Percentiles rank a stretch among this genome's conserved stretches.
Evolutionary conservation across 2,888 invertebrate species (phyloP).

Genomic region (Stenurella melanura): DNA sequence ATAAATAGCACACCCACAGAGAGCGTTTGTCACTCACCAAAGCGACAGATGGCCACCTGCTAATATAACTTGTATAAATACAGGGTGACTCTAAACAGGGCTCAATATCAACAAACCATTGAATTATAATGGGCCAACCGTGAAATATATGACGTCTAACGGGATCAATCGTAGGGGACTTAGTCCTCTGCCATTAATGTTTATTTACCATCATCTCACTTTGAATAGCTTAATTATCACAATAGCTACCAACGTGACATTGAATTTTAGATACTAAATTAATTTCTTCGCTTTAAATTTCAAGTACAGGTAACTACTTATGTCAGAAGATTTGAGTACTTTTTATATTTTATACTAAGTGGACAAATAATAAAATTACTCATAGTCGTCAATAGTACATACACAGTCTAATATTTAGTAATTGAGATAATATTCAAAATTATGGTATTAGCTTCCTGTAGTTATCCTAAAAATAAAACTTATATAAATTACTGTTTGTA

Average conservation of each 20-base stretch:
- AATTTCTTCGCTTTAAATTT: background rate
- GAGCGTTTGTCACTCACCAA: constrained; percentile 50
- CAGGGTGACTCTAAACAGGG: constrained; percentile 62
- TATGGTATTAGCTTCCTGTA: too few relatives aligned
- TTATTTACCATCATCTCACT: constrained; percentile 44
- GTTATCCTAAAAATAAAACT: too few relatives aligned
- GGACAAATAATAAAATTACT: background rate
- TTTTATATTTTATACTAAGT: background rate
- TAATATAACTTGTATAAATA: constrained; percentile 66
- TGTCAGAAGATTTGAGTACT: background rate
- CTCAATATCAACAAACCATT: constrained; percentile 67
- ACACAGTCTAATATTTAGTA: too few relatives aligned
- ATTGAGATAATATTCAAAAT: too few relatives aligned
- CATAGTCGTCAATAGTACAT: too few relatives aligned
- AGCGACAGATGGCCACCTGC: constrained; percentile 66
- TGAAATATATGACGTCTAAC: constrained; percentile 61
- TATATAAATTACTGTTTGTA: too few relatives aligned
- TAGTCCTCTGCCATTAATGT: constrained; percentile 41
- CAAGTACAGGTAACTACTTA: background rate
- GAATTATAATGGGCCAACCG: constrained; percentile 62
- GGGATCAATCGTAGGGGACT: constrained; percentile 56
- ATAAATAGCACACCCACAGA: constrained; percentile 56
- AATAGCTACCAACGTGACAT: constrained; percentile 19
- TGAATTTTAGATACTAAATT: constrained; percentile 9
- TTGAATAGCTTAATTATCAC: constrained; percentile 45